These are phyloP conservation scores for Neria commutata DNA, from an alignment of 2,888 invertebrate genomes.

Conservation along the genomic window DNA sequence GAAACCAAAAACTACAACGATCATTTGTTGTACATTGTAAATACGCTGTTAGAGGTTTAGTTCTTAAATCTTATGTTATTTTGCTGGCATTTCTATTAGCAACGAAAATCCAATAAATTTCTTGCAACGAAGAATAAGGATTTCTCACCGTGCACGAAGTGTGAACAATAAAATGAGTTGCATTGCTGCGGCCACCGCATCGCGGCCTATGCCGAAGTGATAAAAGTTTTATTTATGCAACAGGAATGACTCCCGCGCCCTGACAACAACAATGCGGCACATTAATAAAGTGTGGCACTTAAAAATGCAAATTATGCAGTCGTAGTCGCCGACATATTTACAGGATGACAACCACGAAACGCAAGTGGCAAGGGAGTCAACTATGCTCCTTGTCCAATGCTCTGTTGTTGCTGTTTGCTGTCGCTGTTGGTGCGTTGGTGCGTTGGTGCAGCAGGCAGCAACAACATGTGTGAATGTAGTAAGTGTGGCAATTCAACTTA, in stretches of 20 bases:
- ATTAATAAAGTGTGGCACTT: constrained; percentile 29
- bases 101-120: no score
- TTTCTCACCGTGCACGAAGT: constrained; percentile 39
- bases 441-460: no score
- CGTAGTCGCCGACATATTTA: no score
- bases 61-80: no score
- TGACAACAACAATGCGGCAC: constrained; percentile 24
- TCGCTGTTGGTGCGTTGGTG: background rate
- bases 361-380: no score
- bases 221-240: constrained; percentile 40
- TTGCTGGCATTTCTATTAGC: no score
- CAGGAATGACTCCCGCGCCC: constrained; percentile 9
- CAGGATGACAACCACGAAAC: no score
- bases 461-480: background rate
- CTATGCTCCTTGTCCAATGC: no score
- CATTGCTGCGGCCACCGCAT: background rate
- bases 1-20: no score
- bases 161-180: background rate
- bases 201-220: constrained; percentile 41
- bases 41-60: no score
- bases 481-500: background rate
- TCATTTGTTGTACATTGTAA: no score
- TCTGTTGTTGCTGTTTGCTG: constrained; percentile 4
- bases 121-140: no score
- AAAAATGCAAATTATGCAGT: constrained; percentile 50